A percentile compares a stretch with the other conserved stretches of the same genome.
phyloP scores from a whole-genome alignment of 2,888 invertebrate species.

The Idaea aversata region DNA sequence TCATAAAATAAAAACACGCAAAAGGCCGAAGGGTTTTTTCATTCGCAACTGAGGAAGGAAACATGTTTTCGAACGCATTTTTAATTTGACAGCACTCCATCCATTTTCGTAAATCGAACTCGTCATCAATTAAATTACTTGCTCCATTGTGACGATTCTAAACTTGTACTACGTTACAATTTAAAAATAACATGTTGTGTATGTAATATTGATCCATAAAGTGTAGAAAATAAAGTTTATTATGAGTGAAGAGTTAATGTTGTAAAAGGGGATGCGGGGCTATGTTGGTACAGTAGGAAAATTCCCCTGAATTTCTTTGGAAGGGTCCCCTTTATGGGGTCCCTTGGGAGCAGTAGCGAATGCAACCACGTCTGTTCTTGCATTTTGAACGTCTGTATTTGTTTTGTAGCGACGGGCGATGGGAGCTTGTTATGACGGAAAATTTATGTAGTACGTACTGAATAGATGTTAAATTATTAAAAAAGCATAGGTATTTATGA shows the following conservation, averaged over 20 bases:
- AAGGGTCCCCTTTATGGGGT: constrained; percentile 46
- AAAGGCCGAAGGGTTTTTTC: constrained; percentile 7
- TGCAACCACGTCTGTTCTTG: constrained; percentile 55
- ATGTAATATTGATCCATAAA: constrained; percentile 21
- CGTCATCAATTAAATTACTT: constrained; percentile 78
- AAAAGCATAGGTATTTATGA: constrained; percentile 6
- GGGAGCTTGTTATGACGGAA: constrained; percentile 35
- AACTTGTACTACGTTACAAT: constrained; percentile 24
- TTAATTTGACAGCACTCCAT: constrained; percentile 52
- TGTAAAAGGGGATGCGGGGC: constrained; percentile 33
- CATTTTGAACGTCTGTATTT: constrained; percentile 55
- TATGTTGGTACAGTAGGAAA: constrained; percentile 47
- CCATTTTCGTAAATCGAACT: constrained; percentile 73
- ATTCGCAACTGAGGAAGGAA: constrained; percentile 17
- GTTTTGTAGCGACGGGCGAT: constrained; percentile 34
- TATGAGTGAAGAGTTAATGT: constrained; percentile 9
- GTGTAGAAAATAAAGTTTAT: constrained; percentile 11
- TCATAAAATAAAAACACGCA: constrained; percentile 11
- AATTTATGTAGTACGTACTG: constrained; percentile 12
- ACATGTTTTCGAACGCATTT: constrained; percentile 31
- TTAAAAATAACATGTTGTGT: not conserved
- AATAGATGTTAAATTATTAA: constrained; percentile 13
- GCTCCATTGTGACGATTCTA: constrained; percentile 59
- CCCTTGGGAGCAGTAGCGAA: constrained; percentile 54
- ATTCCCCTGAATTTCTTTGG: constrained; percentile 53